Percentiles rank a stretch among this genome's conserved stretches.
Conservation (phyloP, 1,140 invertebrate species). For the Pollicipes pollicipes region DNA sequence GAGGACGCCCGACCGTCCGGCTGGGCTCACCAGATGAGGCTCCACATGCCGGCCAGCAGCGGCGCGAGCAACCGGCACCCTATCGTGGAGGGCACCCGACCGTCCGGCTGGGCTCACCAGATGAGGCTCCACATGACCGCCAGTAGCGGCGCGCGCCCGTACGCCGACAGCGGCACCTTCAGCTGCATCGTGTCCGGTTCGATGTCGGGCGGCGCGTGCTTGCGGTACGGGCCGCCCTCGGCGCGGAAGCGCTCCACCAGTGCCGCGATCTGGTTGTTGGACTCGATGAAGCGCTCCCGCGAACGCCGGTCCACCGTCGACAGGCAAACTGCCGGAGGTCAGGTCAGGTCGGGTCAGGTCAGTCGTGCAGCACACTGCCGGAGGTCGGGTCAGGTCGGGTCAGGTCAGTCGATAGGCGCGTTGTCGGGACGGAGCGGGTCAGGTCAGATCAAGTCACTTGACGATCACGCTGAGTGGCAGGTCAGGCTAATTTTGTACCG, state of each 20-base stretch:
- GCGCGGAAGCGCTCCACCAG: slow-evolving; percentile 78
- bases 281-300: slow-evolving; percentile 72
- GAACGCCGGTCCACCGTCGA: slow-evolving; percentile 77
- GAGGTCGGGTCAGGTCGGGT: not conserved
- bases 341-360: not conserved
- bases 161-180: slow-evolving; percentile 44
- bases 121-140: slow-evolving; percentile 54
- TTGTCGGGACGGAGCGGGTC: not conserved
- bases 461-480: too few relatives aligned
- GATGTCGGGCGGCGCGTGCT: slow-evolving; percentile 30
- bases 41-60: slow-evolving; percentile 46
- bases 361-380: slow-evolving; percentile 50
- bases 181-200: slow-evolving; percentile 23
- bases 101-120: slow-evolving; percentile 36
- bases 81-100: too few relatives aligned
- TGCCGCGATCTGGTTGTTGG: slow-evolving; percentile 76
- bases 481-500: too few relatives aligned
- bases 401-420: too few relatives aligned
- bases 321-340: slow-evolving; percentile 46
- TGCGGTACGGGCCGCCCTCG: slow-evolving; percentile 48
- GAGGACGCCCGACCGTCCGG: not conserved
- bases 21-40: slow-evolving; percentile 36
- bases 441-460: too few relatives aligned
- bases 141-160: slow-evolving; percentile 49
- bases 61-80: slow-evolving; percentile 34